phyloP scores from a whole-genome alignment of 2,888 invertebrate genomes.

The Ceriagrion tenellum region DNA sequence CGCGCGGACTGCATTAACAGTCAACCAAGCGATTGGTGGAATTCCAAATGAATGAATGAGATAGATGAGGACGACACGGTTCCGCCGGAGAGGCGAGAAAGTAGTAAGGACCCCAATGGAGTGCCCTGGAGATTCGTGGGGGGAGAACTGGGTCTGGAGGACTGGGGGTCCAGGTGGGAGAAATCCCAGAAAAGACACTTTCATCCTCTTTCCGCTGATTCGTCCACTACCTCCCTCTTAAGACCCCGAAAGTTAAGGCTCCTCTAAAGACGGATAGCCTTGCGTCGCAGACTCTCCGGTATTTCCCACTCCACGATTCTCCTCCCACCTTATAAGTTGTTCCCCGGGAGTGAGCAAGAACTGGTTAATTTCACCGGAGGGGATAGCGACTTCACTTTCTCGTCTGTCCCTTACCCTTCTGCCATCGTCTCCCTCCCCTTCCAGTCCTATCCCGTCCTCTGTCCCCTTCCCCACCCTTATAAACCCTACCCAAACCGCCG shows the following conservation, averaged over 20 bases:
- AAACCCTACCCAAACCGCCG: not conserved
- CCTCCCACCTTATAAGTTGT: not conserved
- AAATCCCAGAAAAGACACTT: not conserved
- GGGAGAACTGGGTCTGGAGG: not conserved
- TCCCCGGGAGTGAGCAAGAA: slow-evolving; percentile 30
- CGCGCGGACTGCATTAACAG: too few relatives aligned
- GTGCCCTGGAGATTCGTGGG: not conserved
- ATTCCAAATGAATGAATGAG: too few relatives aligned
- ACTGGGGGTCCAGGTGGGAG: not conserved
- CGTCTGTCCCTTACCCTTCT: slow-evolving; percentile 15
- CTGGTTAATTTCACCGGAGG: slow-evolving; percentile 38
- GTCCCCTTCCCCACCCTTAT: not conserved
- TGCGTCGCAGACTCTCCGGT: not conserved
- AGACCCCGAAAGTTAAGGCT: slow-evolving; percentile 22
- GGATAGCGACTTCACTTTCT: slow-evolving; percentile 24
- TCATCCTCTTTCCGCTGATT: not conserved
- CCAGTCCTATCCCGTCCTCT: not conserved
- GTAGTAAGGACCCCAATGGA: not conserved
- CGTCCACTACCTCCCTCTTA: not conserved
- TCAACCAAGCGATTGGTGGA: too few relatives aligned
- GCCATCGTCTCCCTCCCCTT: not conserved
- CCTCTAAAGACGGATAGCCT: slow-evolving; percentile 20
- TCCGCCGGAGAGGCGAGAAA: too few relatives aligned
- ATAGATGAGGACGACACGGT: too few relatives aligned
- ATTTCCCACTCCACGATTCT: not conserved